These are phyloP conservation scores for Melanostoma mellinum DNA, from an alignment of 2,888 invertebrate species.

Conservation along the genomic window DNA sequence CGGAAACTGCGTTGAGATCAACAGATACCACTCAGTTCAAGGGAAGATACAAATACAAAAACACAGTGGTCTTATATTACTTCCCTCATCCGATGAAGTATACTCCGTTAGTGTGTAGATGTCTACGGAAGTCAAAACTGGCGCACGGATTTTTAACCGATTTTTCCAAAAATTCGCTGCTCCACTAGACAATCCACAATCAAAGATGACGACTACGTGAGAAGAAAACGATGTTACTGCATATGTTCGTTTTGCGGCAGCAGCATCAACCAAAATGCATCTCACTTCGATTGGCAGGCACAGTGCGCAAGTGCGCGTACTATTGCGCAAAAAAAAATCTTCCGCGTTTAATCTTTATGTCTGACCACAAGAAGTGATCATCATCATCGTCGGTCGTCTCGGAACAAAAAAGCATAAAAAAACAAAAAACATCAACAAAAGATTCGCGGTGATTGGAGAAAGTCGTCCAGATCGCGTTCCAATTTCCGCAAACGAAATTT, in stretches of 20 bases:
- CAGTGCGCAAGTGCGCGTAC: conserved; percentile 32
- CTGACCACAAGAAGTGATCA: conserved; percentile 69
- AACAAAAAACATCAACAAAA: conserved; percentile 56
- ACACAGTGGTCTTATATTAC: neutral
- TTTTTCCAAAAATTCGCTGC: conserved; percentile 6
- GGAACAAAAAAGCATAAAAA: conserved; percentile 2
- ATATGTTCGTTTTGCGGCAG: neutral
- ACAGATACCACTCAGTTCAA: conserved; percentile 16
- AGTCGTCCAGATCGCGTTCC: conserved; percentile 70
- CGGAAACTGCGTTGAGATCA: conserved; percentile 28
- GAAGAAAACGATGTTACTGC: conserved; percentile 38
- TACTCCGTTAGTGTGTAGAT: conserved; percentile 12
- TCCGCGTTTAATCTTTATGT: conserved; percentile 71
- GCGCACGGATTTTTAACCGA: conserved; percentile 59
- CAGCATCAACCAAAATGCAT: conserved; percentile 40
- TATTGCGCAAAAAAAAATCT: conserved; percentile 56
- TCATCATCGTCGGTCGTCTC: conserved; percentile 48
- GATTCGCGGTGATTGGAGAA: conserved; percentile 70
- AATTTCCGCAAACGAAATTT: conserved; percentile 71
- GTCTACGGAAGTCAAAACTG: conserved; percentile 64
- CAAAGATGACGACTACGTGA: conserved; percentile 20
- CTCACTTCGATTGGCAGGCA: conserved; percentile 9
- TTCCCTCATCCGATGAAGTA: conserved; percentile 4
- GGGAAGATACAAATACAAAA: neutral
- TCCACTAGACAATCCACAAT: neutral